Percentiles rank a stretch among this genome's conserved stretches.
Conservation (phyloP, 2,113 vertebrate genomes). For the Notarius quadriscutis region DNA sequence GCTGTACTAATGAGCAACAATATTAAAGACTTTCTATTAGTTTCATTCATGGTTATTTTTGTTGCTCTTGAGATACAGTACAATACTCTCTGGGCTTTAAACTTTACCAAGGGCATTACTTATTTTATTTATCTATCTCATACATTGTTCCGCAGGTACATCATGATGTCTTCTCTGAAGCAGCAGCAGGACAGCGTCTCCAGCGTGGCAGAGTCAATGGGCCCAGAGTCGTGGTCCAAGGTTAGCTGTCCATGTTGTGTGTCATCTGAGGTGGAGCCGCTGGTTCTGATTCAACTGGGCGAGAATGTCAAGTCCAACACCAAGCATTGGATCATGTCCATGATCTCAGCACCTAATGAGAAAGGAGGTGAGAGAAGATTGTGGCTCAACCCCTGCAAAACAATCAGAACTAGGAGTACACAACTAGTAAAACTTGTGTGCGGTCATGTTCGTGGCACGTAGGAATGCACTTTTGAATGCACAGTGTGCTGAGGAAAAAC, state of each 20-base stretch:
- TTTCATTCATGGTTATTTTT: neutral
- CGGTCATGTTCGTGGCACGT: neutral
- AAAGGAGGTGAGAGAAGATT: conserved; percentile 67
- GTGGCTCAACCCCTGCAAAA: neutral
- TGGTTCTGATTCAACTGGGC: conserved; percentile 73
- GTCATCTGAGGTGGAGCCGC: conserved; percentile 65
- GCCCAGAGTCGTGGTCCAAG: conserved; percentile 67
- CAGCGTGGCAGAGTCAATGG: neutral
- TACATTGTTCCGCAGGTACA: conserved; percentile 46
- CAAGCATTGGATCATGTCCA: conserved; percentile 73
- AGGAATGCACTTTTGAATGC: neutral
- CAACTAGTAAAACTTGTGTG: neutral
- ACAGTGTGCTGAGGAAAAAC: neutral
- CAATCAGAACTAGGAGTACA: neutral
- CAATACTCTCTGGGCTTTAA: neutral
- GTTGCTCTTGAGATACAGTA: neutral
- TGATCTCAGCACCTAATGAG: conserved; percentile 65
- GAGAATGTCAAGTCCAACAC: conserved; percentile 65
- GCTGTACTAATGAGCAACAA: neutral
- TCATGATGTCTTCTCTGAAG: conserved; percentile 59
- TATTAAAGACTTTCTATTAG: neutral
- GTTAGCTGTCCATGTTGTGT: conserved; percentile 72
- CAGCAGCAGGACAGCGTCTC: conserved; percentile 41
- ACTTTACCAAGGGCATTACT: neutral
- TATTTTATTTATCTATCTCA: neutral